Percentiles rank a stretch among this genome's conserved stretches.
Conservation (phyloP, 2,888 invertebrate genomes). For the Lymantria monacha region DNA sequence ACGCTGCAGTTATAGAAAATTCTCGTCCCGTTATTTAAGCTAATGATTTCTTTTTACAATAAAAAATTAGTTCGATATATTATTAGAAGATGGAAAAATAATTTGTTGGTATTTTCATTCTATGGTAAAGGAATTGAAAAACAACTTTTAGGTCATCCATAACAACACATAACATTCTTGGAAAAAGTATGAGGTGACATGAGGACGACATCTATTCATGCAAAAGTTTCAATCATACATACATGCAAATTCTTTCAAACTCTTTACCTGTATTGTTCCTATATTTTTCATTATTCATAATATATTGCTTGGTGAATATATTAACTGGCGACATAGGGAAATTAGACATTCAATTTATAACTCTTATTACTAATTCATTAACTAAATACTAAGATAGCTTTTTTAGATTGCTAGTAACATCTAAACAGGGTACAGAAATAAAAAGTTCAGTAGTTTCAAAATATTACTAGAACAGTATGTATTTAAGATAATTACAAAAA, state of each 20-base stretch:
- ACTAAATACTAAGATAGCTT: not conserved
- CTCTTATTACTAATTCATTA: no score
- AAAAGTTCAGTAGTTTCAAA: not conserved
- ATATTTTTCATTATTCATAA: not conserved
- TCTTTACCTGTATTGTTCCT: slow-evolving; percentile 4
- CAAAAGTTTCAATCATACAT: slow-evolving; percentile 25
- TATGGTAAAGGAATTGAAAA: slow-evolving; percentile 2
- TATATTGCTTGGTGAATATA: no score
- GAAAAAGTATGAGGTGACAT: slow-evolving; percentile 34
- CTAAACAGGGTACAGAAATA: no score
- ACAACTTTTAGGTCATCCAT: not conserved
- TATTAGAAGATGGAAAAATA: no score
- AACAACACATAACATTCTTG: slow-evolving; percentile 18
- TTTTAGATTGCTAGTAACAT: not conserved
- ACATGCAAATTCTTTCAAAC: slow-evolving; percentile 27
- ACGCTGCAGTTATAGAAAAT: slow-evolving; percentile 9
- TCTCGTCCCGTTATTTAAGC: not conserved
- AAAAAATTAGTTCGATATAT: not conserved
- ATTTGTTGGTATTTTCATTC: no score
- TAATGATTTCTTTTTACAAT: slow-evolving; percentile 2
- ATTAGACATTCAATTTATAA: no score
- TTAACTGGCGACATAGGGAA: no score
- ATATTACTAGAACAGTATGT: not conserved
- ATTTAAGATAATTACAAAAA: not conserved
- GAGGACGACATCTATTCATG: slow-evolving; percentile 29